Conservation (phyloP, 2,888 invertebrate genomes). For the Volucella bombylans region DNA sequence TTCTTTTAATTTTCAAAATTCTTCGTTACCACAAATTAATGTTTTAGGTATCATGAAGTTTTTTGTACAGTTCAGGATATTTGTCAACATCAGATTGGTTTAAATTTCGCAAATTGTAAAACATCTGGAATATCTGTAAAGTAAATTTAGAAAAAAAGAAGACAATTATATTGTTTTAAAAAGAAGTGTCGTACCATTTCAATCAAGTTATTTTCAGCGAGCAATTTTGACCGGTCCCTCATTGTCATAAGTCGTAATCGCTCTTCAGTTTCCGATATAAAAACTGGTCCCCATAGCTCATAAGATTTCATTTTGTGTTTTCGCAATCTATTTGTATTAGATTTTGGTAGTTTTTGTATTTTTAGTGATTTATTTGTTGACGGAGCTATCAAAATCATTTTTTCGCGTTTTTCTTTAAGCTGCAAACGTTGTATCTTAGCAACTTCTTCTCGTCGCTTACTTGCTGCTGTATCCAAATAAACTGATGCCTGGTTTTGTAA, state of each 20-base stretch:
- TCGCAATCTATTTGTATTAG: conserved; percentile 78
- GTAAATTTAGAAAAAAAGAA: not conserved
- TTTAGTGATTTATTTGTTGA: conserved; percentile 48
- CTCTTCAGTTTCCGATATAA: conserved; percentile 85
- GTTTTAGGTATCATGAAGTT: conserved; percentile 36
- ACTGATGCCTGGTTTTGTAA: conserved; percentile 87
- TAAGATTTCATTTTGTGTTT: conserved; percentile 74
- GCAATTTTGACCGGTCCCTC: conserved; percentile 77
- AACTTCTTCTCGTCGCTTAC: conserved; percentile 90
- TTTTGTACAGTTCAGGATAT: conserved; percentile 78
- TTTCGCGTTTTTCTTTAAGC: conserved; percentile 80
- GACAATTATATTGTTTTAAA: not conserved
- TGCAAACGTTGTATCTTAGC: conserved; percentile 88
- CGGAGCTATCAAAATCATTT: conserved; percentile 8
- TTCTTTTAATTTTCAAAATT: not conserved
- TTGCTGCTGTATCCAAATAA: conserved; percentile 89
- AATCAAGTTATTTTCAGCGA: conserved; percentile 77
- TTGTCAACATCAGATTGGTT: conserved; percentile 80
- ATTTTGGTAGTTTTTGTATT: conserved; percentile 83
- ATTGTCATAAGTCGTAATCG: conserved; percentile 83
- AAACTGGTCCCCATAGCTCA: conserved; percentile 79
- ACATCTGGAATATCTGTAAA: conserved; percentile 78
- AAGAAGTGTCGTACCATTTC: conserved; percentile 76
- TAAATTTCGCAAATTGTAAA: conserved; percentile 78
- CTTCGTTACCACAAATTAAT: conserved; percentile 20